These are phyloP conservation scores for Lepilemur ruficaudatus DNA, from an alignment of 2,797 vertebrate species.

Conservation along the genomic window DNA sequence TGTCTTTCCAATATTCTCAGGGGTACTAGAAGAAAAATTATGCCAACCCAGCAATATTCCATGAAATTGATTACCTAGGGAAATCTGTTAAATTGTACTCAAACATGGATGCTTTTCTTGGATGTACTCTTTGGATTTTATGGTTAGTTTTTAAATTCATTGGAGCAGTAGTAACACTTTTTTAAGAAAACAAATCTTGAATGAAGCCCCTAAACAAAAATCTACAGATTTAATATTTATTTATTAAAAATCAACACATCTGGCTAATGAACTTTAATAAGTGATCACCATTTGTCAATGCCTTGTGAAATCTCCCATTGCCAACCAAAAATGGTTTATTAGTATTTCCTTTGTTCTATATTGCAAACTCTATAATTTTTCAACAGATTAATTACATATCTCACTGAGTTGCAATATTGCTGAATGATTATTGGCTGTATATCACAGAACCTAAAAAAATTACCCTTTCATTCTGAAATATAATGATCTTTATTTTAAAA, in stretches of 20 bases:
- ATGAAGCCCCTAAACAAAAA: slow-evolving; percentile 13
- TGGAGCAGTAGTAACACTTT: not conserved
- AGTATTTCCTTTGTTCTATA: not conserved
- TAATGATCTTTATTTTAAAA: not conserved
- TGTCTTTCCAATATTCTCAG: slow-evolving; percentile 10
- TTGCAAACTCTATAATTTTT: not conserved
- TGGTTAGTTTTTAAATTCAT: not conserved
- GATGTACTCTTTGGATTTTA: not conserved
- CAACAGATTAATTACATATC: slow-evolving; percentile 4
- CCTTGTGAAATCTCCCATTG: not conserved
- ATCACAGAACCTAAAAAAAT: slow-evolving; percentile 21
- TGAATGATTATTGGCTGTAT: not conserved
- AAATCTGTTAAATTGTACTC: slow-evolving; percentile 35
- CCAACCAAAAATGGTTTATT: not conserved
- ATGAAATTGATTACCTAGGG: slow-evolving; percentile 22
- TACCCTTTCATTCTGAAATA: not conserved
- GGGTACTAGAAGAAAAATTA: not conserved
- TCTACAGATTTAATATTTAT: not conserved
- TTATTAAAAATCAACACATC: slow-evolving; percentile 16
- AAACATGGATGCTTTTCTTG: not conserved
- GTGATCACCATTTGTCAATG: not conserved
- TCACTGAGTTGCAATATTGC: not conserved
- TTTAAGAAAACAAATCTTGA: not conserved
- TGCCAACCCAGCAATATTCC: not conserved
- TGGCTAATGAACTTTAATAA: not conserved